Evolutionary conservation across 1,140 invertebrate genomes (phyloP), one percentile per base, ranked within the genome.

Genomic region (Paracyclopina nana): DNA sequence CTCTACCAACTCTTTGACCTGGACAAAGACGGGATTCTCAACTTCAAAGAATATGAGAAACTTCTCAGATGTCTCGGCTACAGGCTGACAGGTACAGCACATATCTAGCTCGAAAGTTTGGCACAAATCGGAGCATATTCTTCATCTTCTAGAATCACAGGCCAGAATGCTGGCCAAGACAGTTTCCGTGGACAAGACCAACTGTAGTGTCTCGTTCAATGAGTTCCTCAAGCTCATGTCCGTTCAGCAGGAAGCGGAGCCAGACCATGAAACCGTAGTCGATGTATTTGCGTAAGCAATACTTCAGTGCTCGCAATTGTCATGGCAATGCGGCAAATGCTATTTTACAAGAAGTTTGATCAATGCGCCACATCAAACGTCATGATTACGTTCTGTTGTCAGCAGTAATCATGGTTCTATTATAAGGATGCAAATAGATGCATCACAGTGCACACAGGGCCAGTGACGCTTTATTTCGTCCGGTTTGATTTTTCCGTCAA

Each of bases 11-110:
- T 48, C n/a, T 48, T 48, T 48, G 45, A 48, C 27, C 45, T 48
- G n/a, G 45, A 48, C 25, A 22, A 27, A 14, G 45, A 48, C 27
- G 45, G 45, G 2, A 25, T 22, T 31, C 27, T 48, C 24, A 48
- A 48, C 28, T 48, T 48, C 25, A 48, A 48, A 14, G 45, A 48
- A 18, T 48, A 25, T 48, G 45, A 48, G 30, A 48, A 48, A 28
- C 45, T 48, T n/a, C 45, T 48, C 2, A 24, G 45, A 48, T 48
- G 45, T 48, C 45, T 48, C 16, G 45, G 45, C 27, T 48, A 48
- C 22, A 24, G 45, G 12, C 30, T 22, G n/a, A 16, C 25, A 48
- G 45, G 45, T 48, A 48, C 8, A 42, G 30, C 9, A 31, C 9
- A 31, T n/a, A n/a, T n/a, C n/a, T n/a, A n/a, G n/a, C 8, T 38